A percentile compares a stretch with the other conserved stretches of the same genome.
Evolutionary conservation across 2,888 invertebrate genomes (phyloP).

Genomic region (Pristionchus fissidentatus): DNA sequence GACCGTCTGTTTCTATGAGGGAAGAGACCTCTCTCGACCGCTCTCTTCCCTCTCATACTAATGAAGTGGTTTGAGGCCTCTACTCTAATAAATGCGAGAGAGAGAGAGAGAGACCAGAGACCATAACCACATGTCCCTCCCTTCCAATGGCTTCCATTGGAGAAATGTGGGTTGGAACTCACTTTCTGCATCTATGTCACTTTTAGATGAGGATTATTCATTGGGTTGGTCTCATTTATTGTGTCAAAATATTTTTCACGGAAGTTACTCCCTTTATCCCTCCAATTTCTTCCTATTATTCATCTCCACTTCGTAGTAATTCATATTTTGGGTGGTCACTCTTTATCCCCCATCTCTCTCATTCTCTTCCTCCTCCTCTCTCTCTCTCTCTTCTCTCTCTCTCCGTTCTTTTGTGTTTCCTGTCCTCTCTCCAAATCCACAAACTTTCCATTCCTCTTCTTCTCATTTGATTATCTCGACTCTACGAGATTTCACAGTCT

Average conservation of each 20-base stretch:
- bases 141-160: neutral
- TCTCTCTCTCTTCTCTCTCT: conserved; percentile 3
- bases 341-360: neutral
- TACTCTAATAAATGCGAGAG: conserved; percentile 39
- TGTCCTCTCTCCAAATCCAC: conserved; percentile 20
- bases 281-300: conserved; percentile 27
- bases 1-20: neutral
- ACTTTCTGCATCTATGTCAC: no score
- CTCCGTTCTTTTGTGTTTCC: conserved; percentile 13
- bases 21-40: neutral
- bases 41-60: conserved; percentile 16
- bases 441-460: conserved; percentile 33
- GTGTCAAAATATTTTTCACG: neutral
- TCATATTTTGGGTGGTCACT: neutral
- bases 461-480: conserved; percentile 38
- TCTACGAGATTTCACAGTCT: conserved; percentile 36
- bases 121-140: conserved; percentile 38
- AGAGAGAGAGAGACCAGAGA: conserved; percentile 29
- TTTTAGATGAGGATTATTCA: neutral
- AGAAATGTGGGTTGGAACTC: no score
- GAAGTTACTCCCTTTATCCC: neutral
- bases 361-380: neutral
- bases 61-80: conserved; percentile 29
- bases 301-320: conserved; percentile 7
- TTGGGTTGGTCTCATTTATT: neutral